Percentiles rank a stretch among this genome's conserved stretches.
Conservation (phyloP, 2,797 vertebrate species). For the Xiphophorus birchmanni region DNA sequence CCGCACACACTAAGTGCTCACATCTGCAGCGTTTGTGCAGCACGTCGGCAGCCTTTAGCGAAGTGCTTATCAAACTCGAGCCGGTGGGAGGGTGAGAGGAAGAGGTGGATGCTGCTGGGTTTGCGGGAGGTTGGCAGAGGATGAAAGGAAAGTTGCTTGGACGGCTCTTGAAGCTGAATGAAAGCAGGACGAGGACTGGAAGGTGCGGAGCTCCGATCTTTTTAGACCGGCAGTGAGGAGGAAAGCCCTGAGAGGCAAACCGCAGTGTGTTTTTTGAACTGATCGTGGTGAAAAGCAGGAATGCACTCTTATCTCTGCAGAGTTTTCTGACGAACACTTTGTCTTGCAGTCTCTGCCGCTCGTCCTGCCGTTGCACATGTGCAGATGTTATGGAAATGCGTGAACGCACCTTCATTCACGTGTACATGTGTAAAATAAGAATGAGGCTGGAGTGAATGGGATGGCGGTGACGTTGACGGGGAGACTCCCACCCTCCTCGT, state of each 20-base stretch:
- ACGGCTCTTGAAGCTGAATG: slow-evolving; percentile 19
- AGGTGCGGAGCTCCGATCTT: slow-evolving; percentile 12
- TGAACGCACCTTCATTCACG: not conserved
- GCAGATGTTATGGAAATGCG: not conserved
- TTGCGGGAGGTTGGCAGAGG: slow-evolving; percentile 41
- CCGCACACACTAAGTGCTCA: slow-evolving; percentile 15
- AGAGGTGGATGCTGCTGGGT: slow-evolving; percentile 22
- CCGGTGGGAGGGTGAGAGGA: slow-evolving; percentile 14
- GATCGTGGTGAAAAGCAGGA: not conserved
- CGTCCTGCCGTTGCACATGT: not conserved
- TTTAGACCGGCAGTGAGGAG: slow-evolving; percentile 29
- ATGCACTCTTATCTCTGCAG: not conserved
- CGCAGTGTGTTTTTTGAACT: not conserved
- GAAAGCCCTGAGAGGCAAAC: slow-evolving; percentile 5
- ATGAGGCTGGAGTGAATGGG: not conserved
- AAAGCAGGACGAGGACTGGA: slow-evolving; percentile 8
- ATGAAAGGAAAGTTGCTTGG: slow-evolving; percentile 54
- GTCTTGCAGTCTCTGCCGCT: not conserved
- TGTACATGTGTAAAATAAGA: not conserved
- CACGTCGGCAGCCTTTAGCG: slow-evolving; percentile 32
- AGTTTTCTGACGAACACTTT: not conserved
- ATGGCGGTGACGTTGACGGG: slow-evolving; percentile 19
- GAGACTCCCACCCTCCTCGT: slow-evolving; percentile 24
- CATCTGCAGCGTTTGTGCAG: slow-evolving; percentile 28
- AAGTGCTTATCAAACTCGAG: slow-evolving; percentile 35